Evolutionary conservation across 1,140 invertebrate species (phyloP), one percentile per base, ranked within the genome.

Genomic region (Hycleus cichorii): DNA sequence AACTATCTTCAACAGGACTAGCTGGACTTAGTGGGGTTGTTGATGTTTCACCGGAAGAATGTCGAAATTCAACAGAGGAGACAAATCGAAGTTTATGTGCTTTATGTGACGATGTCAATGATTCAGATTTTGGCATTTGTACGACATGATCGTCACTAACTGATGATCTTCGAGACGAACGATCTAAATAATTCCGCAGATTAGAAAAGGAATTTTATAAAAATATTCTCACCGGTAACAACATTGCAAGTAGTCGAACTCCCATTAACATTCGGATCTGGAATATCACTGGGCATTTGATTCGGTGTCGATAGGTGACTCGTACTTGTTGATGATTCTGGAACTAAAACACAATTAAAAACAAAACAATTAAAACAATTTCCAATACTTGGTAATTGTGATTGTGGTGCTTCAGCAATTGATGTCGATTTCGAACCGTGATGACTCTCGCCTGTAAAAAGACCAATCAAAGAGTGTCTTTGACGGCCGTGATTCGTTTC

Each of bases 1-100:
- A 83, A 69, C 81, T 83, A 63, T 87, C 83, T 56, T 86, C 85
- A 47, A 72, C 82, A 12, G 85, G 83, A 68, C 85, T 88, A 64
- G 79, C 80, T 18, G 87, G 87, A 51, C 87, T 90, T 56, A 90
- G 71, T 1, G 86, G 85, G 26, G 84, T 87, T 59, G 79, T 85
- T 27, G 86, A 81, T 18, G 82, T 87, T 74, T 90, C 89, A 86
- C 84, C 84, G 79, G 84, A 83, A 65, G 81, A 83, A 72, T 85
- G 77, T 76, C 83, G 86, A 77, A 81, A 82, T 71, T 86, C 84
- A 72, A 86, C 81, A 47, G 86, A 88, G 64, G 86, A 86, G 38
- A 88, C 84, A 80, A 90, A 89, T 59, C 87, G 82, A 53, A 89
- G 77, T 78, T 87, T 89, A 60, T 85, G 83, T 65, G 80, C 75